Evolutionary conservation across 23 tunicate genomes (phyloP).

Genomic region (Styela clava): DNA sequence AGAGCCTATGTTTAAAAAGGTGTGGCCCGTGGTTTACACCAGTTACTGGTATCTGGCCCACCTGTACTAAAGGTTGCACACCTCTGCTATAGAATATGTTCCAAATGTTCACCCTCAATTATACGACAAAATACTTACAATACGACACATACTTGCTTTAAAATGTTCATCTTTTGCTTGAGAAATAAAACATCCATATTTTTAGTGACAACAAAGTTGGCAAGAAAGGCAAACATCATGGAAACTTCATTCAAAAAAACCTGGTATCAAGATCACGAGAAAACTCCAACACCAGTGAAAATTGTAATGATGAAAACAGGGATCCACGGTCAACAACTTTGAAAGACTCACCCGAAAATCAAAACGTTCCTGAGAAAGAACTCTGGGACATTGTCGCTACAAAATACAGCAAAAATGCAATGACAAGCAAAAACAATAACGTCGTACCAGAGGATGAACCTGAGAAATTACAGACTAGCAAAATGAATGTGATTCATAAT

Average conservation of each 20-base stretch:
- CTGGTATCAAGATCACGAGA: neutral
- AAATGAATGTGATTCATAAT: too few species aligned
- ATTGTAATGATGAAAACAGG: neutral
- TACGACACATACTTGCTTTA: too few species aligned
- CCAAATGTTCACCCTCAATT: too few species aligned
- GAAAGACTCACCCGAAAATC: neutral
- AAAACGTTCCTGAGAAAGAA: neutral
- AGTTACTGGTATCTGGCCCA: too few species aligned
- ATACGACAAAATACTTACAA: too few species aligned
- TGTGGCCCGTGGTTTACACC: too few species aligned
- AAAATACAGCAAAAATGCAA: neutral
- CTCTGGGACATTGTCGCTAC: conserved; percentile 3
- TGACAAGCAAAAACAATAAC: conserved; percentile 2
- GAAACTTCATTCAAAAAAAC: neutral
- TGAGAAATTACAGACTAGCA: neutral
- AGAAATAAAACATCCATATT: too few species aligned
- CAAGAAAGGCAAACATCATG: neutral
- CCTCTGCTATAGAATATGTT: too few species aligned
- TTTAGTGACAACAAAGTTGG: neutral
- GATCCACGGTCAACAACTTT: neutral
- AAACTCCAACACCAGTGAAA: neutral
- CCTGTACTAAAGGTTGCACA: too few species aligned
- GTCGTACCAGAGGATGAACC: neutral
- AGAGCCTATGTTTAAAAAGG: too few species aligned
- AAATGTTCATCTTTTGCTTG: too few species aligned